These are phyloP conservation scores for Acridotheres tristis DNA, from an alignment of 2,797 vertebrate species.

Conservation along the genomic window DNA sequence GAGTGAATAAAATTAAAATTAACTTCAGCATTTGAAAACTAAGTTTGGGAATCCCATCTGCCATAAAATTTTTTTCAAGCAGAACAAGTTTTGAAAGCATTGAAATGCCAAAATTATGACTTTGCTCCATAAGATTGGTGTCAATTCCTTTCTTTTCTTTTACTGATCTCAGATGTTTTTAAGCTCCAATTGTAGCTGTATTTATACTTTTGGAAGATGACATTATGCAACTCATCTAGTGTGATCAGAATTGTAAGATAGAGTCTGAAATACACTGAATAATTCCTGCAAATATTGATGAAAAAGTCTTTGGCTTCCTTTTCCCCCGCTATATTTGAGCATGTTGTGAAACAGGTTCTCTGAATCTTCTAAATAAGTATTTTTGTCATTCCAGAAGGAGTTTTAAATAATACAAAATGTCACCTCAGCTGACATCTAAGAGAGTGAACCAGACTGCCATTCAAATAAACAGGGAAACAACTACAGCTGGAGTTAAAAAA, in stretches of 20 bases:
- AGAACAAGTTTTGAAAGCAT: neutral
- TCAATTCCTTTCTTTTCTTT: neutral
- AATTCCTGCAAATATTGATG: neutral
- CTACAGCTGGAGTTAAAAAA: neutral
- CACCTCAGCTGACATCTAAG: neutral
- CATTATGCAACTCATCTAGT: neutral
- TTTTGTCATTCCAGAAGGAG: neutral
- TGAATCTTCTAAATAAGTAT: neutral
- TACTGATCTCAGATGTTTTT: neutral
- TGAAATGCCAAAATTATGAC: neutral
- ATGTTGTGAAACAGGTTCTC: neutral
- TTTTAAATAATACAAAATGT: neutral
- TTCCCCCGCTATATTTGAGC: neutral
- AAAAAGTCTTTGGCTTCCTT: neutral
- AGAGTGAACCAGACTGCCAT: neutral
- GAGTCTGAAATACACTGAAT: neutral
- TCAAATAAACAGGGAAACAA: neutral
- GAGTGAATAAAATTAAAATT: constrained; percentile 50
- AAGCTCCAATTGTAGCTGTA: neutral
- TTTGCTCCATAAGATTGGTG: neutral
- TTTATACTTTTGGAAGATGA: constrained; percentile 26
- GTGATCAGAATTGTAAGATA: neutral
- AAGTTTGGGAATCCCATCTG: constrained; percentile 34
- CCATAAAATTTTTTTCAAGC: neutral
- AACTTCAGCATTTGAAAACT: constrained; percentile 27